Conservation (phyloP, 2,888 invertebrate genomes). For the Orthosia gothica region DNA sequence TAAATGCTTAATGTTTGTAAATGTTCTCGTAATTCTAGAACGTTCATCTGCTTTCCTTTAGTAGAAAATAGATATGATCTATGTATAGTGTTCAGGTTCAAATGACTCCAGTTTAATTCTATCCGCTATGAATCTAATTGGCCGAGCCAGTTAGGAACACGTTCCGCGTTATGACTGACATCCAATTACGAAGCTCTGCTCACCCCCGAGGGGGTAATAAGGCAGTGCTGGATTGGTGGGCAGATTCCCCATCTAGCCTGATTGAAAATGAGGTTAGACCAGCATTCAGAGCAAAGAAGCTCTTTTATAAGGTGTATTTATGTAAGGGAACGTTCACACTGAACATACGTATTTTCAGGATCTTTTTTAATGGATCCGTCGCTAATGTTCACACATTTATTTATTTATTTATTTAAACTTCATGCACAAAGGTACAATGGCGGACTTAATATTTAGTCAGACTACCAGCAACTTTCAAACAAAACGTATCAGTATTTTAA, state of each 20-base stretch:
- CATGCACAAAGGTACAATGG: too few relatives aligned
- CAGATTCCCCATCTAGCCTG: background rate
- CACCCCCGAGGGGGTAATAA: slow-evolving; percentile 18
- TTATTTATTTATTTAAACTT: too few relatives aligned
- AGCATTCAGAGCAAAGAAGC: background rate
- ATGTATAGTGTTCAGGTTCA: background rate
- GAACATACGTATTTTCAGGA: too few relatives aligned
- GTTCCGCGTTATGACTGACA: slow-evolving; percentile 36
- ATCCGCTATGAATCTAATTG: slow-evolving; percentile 18
- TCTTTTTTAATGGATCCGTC: too few relatives aligned
- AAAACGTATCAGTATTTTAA: too few relatives aligned
- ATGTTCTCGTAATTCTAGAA: background rate
- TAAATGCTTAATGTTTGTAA: background rate
- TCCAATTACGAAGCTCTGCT: slow-evolving; percentile 45
- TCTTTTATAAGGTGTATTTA: background rate
- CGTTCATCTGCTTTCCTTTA: background rate
- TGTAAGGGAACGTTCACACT: background rate
- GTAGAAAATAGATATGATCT: background rate
- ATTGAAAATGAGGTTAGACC: background rate
- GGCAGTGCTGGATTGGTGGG: background rate
- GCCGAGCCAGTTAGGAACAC: slow-evolving; percentile 23
- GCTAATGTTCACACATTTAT: too few relatives aligned
- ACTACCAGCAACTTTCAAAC: too few relatives aligned
- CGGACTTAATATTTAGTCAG: too few relatives aligned
- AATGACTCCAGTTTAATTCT: slow-evolving; percentile 8